These are phyloP conservation scores for Tetraodon nigroviridis DNA, from an alignment of 2,113 vertebrate genomes.

Conservation along the genomic window DNA sequence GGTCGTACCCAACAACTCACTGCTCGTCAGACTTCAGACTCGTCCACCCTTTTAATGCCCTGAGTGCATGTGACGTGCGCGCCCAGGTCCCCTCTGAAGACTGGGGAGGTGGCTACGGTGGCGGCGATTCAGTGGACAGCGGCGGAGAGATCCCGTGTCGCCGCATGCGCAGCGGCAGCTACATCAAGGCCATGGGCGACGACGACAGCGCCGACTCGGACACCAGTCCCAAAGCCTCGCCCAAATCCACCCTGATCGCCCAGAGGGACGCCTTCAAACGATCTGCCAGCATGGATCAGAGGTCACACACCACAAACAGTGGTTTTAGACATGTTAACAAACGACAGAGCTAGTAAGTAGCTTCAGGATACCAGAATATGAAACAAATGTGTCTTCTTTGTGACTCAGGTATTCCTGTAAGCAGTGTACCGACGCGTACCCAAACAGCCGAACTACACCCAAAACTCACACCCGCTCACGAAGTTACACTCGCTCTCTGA, in stretches of 20 bases:
- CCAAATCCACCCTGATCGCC: constrained; percentile 80
- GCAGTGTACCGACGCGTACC: constrained; percentile 84
- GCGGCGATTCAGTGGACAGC: constrained; percentile 63
- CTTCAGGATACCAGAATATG: neutral
- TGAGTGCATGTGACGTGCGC: constrained; percentile 15
- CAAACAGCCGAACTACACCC: constrained; percentile 84
- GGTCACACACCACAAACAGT: constrained; percentile 57
- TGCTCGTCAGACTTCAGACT: neutral
- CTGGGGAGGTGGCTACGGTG: constrained; percentile 85
- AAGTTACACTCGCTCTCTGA: constrained; percentile 91
- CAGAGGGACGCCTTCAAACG: constrained; percentile 89
- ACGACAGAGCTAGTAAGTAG: neutral
- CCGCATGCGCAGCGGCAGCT: constrained; percentile 97
- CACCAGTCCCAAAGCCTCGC: constrained; percentile 84
- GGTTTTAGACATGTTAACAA: neutral
- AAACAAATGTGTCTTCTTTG: constrained; percentile 15
- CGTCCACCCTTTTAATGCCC: neutral
- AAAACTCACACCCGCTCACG: constrained; percentile 87
- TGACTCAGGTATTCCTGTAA: constrained; percentile 76
- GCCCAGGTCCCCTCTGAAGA: constrained; percentile 93
- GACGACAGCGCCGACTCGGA: constrained; percentile 95
- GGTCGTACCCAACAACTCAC: constrained; percentile 13
- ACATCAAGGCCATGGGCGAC: constrained; percentile 99
- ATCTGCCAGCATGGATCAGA: constrained; percentile 93
- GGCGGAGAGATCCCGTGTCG: constrained; percentile 95